These are phyloP conservation scores for Phortica magna DNA, from an alignment of 2,888 invertebrate species.

Conservation along the genomic window DNA sequence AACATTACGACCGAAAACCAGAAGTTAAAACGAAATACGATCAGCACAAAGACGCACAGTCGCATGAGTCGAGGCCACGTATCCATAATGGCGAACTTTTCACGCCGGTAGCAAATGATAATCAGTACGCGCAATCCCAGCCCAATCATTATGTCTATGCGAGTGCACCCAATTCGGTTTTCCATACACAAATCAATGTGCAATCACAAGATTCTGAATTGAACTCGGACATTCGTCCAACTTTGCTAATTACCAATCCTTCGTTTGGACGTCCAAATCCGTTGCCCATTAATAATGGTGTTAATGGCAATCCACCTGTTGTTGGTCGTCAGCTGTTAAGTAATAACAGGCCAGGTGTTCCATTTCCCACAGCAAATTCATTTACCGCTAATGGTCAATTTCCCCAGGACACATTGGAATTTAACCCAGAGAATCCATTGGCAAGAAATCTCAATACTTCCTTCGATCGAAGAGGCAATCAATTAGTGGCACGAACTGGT, in stretches of 20 bases:
- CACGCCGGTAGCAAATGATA: constrained; percentile 45
- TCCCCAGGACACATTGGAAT: no score
- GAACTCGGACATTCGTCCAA: constrained; percentile 49
- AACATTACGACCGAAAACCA: constrained; percentile 63
- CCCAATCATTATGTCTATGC: constrained; percentile 61
- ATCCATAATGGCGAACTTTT: constrained; percentile 43
- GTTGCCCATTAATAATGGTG: no score
- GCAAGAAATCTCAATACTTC: no score
- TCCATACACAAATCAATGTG: constrained; percentile 69
- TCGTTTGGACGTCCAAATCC: background rate
- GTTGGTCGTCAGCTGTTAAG: no score
- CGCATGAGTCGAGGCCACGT: constrained; percentile 45
- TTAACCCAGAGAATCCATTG: no score
- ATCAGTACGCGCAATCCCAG: constrained; percentile 46
- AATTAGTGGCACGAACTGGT: no score
- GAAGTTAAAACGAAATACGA: constrained; percentile 54
- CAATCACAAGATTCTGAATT: constrained; percentile 67
- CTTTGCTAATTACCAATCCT: background rate
- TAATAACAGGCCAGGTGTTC: constrained; percentile 28
- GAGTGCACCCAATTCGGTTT: constrained; percentile 66
- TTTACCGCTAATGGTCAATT: no score
- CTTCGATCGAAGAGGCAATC: no score
- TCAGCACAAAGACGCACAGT: constrained; percentile 55
- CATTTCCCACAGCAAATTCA: constrained; percentile 18
- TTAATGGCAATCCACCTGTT: no score